phyloP scores from a whole-genome alignment of 2,888 invertebrate genomes.

The Dromius quadrimaculatus region DNA sequence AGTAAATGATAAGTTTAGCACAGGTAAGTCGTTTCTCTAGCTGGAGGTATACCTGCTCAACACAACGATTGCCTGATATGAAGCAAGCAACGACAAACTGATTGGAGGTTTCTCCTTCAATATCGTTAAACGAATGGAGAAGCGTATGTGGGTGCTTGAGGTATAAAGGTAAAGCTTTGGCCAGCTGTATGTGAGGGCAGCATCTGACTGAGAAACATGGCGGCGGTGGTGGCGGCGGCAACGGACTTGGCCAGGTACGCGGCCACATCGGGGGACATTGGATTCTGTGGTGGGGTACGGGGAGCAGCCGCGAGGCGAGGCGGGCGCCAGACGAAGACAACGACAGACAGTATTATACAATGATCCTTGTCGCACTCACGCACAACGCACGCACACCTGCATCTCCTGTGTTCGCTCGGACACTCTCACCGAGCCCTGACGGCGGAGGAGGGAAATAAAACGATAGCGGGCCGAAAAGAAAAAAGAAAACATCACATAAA shows the following conservation, averaged over 20 bases:
- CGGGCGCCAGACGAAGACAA: constrained; percentile 48
- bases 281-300: constrained; percentile 51
- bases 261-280: constrained; percentile 53
- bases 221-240: constrained; percentile 57
- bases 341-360: constrained; percentile 4
- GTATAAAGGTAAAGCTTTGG: constrained; percentile 54
- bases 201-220: constrained; percentile 63
- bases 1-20: constrained; percentile 62
- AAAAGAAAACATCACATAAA: constrained; percentile 60
- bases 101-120: constrained; percentile 24
- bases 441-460: constrained; percentile 62
- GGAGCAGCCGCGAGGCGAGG: constrained; percentile 50
- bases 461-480: constrained; percentile 59
- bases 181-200: constrained; percentile 61
- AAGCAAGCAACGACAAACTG: constrained; percentile 15
- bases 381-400: constrained; percentile 59
- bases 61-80: constrained; percentile 38
- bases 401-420: constrained; percentile 59
- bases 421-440: constrained; percentile 56
- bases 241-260: constrained; percentile 56
- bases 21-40: constrained; percentile 58
- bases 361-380: constrained; percentile 22
- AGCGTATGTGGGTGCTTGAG: constrained; percentile 33
- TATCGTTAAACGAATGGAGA: not conserved
- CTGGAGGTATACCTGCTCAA: constrained; percentile 51